A percentile compares a stretch with the other conserved stretches of the same genome.
Conservation (phyloP, 2,113 vertebrate genomes). For the Mirounga angustirostris region DNA sequence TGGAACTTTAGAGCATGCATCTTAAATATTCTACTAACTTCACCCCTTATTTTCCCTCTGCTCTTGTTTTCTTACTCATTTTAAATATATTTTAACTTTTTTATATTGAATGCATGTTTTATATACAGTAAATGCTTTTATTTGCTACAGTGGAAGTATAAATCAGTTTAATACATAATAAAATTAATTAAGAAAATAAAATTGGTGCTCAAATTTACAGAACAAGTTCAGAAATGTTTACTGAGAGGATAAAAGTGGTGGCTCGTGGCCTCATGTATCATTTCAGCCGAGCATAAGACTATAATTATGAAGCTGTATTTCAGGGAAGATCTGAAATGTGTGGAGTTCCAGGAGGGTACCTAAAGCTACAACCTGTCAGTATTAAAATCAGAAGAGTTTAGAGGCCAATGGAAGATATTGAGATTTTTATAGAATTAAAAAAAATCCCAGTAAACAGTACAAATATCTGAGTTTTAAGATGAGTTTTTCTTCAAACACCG, state of each 20-base stretch:
- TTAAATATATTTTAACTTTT: slow-evolving; percentile 47
- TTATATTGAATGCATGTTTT: neutral
- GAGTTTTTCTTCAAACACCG: slow-evolving; percentile 43
- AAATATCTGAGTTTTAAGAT: slow-evolving; percentile 40
- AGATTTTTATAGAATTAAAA: neutral
- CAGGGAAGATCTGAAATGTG: neutral
- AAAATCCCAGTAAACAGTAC: neutral
- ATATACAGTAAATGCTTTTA: neutral
- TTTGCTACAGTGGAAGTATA: neutral
- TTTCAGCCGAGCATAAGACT: neutral
- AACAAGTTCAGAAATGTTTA: slow-evolving; percentile 48
- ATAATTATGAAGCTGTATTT: neutral
- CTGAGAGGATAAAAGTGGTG: neutral
- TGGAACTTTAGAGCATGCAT: neutral
- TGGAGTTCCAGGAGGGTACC: neutral
- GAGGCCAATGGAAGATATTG: neutral
- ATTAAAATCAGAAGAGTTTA: slow-evolving; percentile 32
- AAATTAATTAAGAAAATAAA: slow-evolving; percentile 42
- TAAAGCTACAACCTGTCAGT: slow-evolving; percentile 12
- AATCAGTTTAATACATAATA: neutral
- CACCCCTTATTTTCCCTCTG: neutral
- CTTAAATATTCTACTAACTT: neutral
- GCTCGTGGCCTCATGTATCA: neutral
- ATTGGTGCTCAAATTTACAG: neutral
- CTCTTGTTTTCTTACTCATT: neutral